Base-by-base conservation (phyloP, 1,140 invertebrate species). In the Plectus sambesii region DNA sequence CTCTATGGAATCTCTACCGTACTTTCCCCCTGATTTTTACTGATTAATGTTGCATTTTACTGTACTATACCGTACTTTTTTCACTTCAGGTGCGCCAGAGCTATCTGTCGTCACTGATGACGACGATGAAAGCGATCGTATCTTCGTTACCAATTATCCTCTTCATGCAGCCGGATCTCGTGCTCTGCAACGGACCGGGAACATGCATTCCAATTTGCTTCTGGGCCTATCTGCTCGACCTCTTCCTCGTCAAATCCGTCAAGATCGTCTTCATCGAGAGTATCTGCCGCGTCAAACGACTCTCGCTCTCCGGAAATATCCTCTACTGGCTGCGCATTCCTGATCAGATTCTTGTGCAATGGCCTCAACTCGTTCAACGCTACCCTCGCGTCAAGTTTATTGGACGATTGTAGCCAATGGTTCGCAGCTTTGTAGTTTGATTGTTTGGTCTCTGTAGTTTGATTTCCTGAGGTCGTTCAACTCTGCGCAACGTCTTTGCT, bases 131-230 rank as follows among this genome's bases (percentile, higher is more conserved):
- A 66, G 79, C 88, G 0, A 76, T 77, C 24, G 48, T 83, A 0
- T 73, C 75, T 59, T 78, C 79, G 46, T 65, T 87, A 37, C n/a
- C 23, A 23, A 42, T 19, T 25, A 46, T 41, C 9, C 6, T 2
- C 9, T 22, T 39, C 51, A 66, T 46, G 41, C 66, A 58, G 5
- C 53, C 60, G n/a, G 53, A 65, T 47, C 17, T 64, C 47, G 74
- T 90, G 47, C 67, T 93, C 1, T 86, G 84, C 63, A 97, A 96
- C 75, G 92, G 92, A 0, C 92, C 90, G 42, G 90, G 89, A 22
- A 93, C 87, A 3, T 93, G 89, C 72, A 77, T 97, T 51, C 89
- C 87, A 25, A 70, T 88, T 30, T 87, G 85, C 72, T 51, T 83
- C 8, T 75, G 81, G 40, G 80, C 78, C 15, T 81, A 75, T 9